Conservation (phyloP, 2,888 invertebrate species). For the Sphaeridia pumilis region DNA sequence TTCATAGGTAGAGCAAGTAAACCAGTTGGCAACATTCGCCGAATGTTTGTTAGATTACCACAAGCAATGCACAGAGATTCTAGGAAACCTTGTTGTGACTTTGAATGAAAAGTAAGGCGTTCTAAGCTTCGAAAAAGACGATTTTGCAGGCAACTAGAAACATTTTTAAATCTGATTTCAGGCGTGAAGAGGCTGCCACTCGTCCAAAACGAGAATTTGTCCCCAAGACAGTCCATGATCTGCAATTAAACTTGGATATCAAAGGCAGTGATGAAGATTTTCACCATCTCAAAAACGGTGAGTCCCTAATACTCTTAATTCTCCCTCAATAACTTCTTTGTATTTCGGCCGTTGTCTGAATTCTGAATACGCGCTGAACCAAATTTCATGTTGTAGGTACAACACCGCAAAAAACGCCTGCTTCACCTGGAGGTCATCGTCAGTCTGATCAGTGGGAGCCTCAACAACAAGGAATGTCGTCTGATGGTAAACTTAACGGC, state of each 20-base stretch:
- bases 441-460: slow-evolving; percentile 12
- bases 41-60: slow-evolving; percentile 94
- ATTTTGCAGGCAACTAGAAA: neutral
- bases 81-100: slow-evolving; percentile 70
- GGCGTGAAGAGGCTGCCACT: slow-evolving; percentile 77
- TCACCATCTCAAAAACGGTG: neutral
- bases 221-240: slow-evolving; percentile 78
- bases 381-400: slow-evolving; percentile 4
- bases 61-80: slow-evolving; percentile 85
- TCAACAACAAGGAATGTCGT: neutral
- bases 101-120: slow-evolving; percentile 68
- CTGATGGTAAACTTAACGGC: neutral
- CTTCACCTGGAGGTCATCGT: slow-evolving; percentile 7
- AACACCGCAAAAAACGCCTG: slow-evolving; percentile 7
- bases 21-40: slow-evolving; percentile 89
- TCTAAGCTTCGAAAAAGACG: neutral
- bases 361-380: no score
- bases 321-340: no score
- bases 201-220: slow-evolving; percentile 82
- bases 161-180: slow-evolving; percentile 39
- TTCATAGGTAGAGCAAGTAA: slow-evolving; percentile 92
- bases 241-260: slow-evolving; percentile 49
- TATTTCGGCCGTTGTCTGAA: no score
- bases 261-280: neutral
- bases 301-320: no score